Conservation (phyloP, 2,113 vertebrate genomes). For the Cebus imitator region DNA sequence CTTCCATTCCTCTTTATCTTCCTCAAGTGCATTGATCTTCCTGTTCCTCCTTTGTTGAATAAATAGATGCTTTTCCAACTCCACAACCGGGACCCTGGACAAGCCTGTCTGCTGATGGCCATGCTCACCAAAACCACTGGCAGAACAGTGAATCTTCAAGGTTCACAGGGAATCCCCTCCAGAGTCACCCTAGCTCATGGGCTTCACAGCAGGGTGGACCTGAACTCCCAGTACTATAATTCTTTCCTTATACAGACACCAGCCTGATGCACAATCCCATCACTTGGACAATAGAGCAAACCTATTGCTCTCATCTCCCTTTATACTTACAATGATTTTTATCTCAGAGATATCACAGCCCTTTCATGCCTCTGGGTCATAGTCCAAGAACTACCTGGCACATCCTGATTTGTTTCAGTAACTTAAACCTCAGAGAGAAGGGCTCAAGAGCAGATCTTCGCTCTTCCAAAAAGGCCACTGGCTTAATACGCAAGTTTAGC, state of each 20-base stretch:
- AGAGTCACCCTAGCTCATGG: background rate
- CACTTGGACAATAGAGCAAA: background rate
- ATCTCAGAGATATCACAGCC: background rate
- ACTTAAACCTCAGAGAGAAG: background rate
- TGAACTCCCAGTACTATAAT: background rate
- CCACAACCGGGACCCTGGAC: background rate
- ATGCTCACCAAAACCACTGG: background rate
- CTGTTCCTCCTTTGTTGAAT: background rate
- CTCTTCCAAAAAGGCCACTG: background rate
- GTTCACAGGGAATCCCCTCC: background rate
- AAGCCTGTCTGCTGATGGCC: background rate
- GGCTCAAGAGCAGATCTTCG: background rate
- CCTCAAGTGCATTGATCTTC: background rate
- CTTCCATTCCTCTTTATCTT: background rate
- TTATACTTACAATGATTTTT: background rate
- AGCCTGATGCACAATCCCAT: too few relatives aligned
- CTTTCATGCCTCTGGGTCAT: background rate
- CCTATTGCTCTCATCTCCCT: background rate
- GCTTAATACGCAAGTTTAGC: background rate
- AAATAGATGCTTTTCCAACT: background rate
- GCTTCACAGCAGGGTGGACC: background rate
- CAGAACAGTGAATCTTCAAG: background rate
- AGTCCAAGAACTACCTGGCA: background rate
- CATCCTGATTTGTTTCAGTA: background rate
- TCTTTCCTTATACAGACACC: background rate